Conservation (phyloP, 2,888 invertebrate species). For the Drosophila limbata region DNA sequence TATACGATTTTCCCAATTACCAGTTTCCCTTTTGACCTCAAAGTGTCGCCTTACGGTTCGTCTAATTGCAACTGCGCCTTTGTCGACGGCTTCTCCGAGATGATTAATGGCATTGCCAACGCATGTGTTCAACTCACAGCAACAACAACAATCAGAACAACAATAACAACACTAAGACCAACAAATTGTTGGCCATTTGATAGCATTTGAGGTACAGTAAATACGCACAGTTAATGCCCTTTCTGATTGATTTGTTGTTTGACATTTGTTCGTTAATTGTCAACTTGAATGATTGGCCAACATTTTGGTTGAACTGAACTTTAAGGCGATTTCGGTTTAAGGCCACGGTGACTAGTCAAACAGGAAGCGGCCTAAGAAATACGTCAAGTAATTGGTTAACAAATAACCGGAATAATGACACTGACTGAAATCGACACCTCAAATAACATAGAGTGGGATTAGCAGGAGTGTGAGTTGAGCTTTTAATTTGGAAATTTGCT, state of each 20-base stretch:
- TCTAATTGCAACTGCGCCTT: constrained; percentile 43
- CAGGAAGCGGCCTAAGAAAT: constrained; percentile 41
- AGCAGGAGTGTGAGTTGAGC: not conserved
- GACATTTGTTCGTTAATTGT: constrained; percentile 69
- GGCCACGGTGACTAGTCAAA: constrained; percentile 43
- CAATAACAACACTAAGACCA: constrained; percentile 13
- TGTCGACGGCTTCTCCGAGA: constrained; percentile 29
- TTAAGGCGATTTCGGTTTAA: constrained; percentile 61
- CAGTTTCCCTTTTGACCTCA: constrained; percentile 23
- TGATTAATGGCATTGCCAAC: constrained; percentile 69
- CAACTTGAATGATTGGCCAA: constrained; percentile 77
- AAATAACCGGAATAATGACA: constrained; percentile 39
- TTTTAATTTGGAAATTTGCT: not conserved
- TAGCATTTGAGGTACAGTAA: constrained; percentile 17
- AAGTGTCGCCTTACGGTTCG: constrained; percentile 40
- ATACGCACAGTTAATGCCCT: constrained; percentile 45
- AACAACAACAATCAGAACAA: constrained; percentile 30
- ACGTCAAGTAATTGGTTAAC: constrained; percentile 21
- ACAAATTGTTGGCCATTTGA: constrained; percentile 29
- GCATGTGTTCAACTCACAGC: constrained; percentile 25
- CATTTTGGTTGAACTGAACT: constrained; percentile 30
- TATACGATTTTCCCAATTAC: constrained; percentile 8
- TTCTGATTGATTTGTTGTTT: constrained; percentile 75
- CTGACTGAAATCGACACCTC: constrained; percentile 1
- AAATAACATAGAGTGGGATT: not conserved